A percentile compares a stretch with the other conserved stretches of the same genome.
Conservation (phyloP, 2,797 vertebrate genomes). For the Helicolenus hilgendorfi region DNA sequence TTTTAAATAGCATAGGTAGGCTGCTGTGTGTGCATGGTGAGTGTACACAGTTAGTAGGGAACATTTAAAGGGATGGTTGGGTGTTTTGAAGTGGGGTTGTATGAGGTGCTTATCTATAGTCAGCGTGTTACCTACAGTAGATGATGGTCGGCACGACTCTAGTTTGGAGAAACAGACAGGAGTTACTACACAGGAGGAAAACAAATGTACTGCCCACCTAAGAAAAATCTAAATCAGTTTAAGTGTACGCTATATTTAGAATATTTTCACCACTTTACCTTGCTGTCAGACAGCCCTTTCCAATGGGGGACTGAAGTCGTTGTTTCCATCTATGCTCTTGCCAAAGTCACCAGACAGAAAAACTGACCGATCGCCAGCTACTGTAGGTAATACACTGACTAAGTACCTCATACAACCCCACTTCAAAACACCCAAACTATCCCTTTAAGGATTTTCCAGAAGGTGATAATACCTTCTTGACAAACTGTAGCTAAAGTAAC, state of each 20-base stretch:
- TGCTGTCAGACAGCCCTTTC: neutral
- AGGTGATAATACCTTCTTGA: neutral
- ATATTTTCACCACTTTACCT: neutral
- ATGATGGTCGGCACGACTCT: too few relatives aligned
- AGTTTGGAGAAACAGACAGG: too few relatives aligned
- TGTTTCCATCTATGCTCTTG: neutral
- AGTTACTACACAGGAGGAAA: too few relatives aligned
- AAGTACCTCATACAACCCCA: neutral
- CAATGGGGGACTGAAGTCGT: neutral
- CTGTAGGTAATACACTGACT: too few relatives aligned
- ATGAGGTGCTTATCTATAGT: too few relatives aligned
- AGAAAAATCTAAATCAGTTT: neutral
- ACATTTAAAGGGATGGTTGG: too few relatives aligned
- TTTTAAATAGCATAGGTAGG: constrained; percentile 8
- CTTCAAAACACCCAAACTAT: neutral
- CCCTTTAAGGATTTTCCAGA: constrained; percentile 5
- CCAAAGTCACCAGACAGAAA: neutral
- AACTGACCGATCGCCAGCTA: too few relatives aligned
- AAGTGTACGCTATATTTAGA: neutral
- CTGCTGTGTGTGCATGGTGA: neutral
- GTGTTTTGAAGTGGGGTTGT: too few relatives aligned
- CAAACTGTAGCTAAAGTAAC: neutral
- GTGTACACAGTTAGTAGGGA: neutral
- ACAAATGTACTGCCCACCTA: neutral
- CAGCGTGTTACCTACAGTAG: too few relatives aligned